Percentiles rank a stretch among this genome's conserved stretches.
Conservation (phyloP, 2,113 vertebrate genomes). For the Melierax canorus region DNA sequence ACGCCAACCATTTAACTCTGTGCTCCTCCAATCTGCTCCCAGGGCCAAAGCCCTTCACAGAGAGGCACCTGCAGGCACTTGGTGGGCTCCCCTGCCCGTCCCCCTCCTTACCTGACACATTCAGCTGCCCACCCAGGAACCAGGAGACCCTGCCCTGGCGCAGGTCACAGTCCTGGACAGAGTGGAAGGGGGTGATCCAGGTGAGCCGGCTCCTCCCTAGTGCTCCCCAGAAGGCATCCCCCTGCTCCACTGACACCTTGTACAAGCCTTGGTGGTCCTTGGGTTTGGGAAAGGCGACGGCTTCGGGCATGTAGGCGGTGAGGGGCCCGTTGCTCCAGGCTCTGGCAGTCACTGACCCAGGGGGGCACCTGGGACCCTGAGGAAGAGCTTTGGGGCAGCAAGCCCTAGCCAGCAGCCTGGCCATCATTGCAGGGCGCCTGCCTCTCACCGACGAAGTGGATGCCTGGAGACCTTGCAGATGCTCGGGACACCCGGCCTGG, state of each 20-base stretch:
- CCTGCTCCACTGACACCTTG: constrained; percentile 67
- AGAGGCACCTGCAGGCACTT: not conserved
- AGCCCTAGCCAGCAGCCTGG: constrained; percentile 23
- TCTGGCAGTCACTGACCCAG: not conserved
- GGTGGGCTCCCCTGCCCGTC: not conserved
- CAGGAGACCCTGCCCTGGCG: constrained; percentile 45
- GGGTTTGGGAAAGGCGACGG: constrained; percentile 44
- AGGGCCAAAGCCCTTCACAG: not conserved
- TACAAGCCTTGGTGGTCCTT: constrained; percentile 66
- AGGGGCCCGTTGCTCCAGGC: constrained; percentile 12
- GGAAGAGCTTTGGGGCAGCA: not conserved
- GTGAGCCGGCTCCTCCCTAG: constrained; percentile 69
- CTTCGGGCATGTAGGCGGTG: constrained; percentile 76
- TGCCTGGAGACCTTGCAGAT: not conserved
- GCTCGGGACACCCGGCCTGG: accelerated
- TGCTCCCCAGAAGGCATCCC: constrained; percentile 73
- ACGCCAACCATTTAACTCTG: not conserved
- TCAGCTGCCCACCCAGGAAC: constrained; percentile 65
- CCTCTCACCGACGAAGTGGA: not conserved
- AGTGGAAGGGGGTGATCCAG: constrained; percentile 74
- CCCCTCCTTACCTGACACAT: constrained; percentile 43
- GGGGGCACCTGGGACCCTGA: not conserved
- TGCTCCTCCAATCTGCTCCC: not conserved
- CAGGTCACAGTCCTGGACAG: constrained; percentile 74
- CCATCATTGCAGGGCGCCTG: not conserved